Evolutionary conservation across 2,888 invertebrate genomes (phyloP).

Genomic region (Rotaria sp.): DNA sequence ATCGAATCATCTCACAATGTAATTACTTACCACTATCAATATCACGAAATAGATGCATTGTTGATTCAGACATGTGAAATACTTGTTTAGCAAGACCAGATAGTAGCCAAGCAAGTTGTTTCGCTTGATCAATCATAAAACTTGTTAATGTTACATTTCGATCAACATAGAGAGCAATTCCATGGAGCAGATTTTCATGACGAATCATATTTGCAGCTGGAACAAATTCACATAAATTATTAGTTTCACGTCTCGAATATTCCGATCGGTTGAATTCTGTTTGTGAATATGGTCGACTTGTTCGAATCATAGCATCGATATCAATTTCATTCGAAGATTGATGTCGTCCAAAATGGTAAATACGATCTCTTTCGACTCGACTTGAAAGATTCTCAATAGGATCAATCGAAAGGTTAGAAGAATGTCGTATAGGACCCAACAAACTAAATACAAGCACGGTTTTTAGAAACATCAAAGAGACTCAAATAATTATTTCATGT

Average conservation of each 20-base stretch:
- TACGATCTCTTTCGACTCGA: background rate
- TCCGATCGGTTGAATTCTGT: background rate
- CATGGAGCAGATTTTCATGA: background rate
- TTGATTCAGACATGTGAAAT: background rate
- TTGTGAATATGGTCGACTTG: background rate
- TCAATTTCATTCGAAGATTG: background rate
- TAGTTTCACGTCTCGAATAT: background rate
- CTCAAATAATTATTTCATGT: too few relatives aligned
- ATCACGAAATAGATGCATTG: background rate
- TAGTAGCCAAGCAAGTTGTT: background rate
- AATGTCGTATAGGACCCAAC: too few relatives aligned
- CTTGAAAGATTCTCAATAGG: background rate
- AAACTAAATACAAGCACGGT: too few relatives aligned
- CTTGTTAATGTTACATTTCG: background rate
- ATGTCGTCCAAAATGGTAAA: background rate
- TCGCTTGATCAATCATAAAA: background rate
- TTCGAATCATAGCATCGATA: background rate
- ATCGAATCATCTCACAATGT: background rate
- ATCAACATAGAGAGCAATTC: background rate
- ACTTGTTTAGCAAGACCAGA: background rate
- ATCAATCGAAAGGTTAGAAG: background rate
- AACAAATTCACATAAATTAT: background rate
- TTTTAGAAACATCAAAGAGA: too few relatives aligned
- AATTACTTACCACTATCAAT: background rate
- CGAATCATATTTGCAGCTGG: background rate